Percentiles rank a stretch among this genome's conserved stretches.
Conservation (phyloP, 2,797 vertebrate genomes). For the Pangasius macronema region DNA sequence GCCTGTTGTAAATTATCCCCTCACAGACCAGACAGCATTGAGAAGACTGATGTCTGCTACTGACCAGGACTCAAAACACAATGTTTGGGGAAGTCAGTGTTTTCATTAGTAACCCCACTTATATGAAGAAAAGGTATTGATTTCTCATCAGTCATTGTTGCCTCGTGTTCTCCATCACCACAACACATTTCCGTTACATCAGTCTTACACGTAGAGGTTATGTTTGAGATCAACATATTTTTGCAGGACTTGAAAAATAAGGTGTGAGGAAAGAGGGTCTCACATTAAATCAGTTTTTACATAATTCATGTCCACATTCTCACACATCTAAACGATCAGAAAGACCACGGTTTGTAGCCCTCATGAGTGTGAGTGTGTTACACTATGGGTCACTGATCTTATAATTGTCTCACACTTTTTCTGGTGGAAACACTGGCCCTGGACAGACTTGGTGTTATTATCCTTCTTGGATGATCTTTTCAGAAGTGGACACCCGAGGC, state of each 20-base stretch:
- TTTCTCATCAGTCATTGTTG: background rate
- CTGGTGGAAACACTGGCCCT: background rate
- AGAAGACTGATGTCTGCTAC: background rate
- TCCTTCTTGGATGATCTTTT: background rate
- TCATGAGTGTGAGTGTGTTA: background rate
- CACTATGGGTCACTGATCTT: background rate
- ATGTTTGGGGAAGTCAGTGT: background rate
- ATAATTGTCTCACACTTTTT: background rate
- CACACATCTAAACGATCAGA: background rate
- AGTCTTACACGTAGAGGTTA: background rate
- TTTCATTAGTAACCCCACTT: background rate
- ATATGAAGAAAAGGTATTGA: background rate
- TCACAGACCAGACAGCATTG: constrained; percentile 33
- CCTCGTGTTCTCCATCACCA: background rate
- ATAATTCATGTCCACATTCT: background rate
- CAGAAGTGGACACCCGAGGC: background rate
- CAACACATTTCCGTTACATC: background rate
- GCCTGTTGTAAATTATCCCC: constrained; percentile 50
- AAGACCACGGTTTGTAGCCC: background rate
- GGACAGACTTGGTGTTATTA: background rate
- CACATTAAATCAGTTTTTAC: background rate
- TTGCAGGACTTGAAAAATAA: background rate
- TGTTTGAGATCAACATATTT: background rate
- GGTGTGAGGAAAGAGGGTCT: too few species aligned
- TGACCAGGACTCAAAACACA: constrained; percentile 40